phyloP scores from a whole-genome alignment of 2,113 vertebrate species.

The Ictalurus furcatus region DNA sequence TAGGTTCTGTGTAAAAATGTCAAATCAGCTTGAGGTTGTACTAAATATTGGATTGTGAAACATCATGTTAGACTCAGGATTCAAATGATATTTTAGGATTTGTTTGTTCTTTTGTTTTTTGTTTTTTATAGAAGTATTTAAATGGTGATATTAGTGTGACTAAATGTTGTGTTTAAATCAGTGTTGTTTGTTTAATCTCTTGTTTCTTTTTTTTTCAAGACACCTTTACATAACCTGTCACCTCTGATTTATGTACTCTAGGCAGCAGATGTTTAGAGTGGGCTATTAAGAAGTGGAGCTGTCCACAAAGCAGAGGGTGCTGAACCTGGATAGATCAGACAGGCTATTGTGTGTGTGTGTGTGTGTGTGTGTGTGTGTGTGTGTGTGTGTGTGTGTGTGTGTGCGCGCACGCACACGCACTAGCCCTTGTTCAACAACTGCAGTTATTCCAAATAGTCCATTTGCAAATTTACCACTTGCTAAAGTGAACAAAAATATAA shows the following conservation, averaged over 20 bases:
- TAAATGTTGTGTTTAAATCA: not conserved
- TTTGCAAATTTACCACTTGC: conserved; percentile 31
- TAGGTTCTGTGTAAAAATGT: conserved; percentile 24
- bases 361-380: conserved; percentile 9
- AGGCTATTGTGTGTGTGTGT: not conserved
- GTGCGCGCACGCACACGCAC: too few relatives aligned
- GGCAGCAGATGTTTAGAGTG: conserved; percentile 16
- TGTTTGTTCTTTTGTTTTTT: not conserved
- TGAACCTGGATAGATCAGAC: conserved; percentile 34
- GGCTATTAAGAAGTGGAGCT: conserved; percentile 26
- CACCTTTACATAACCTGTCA: not conserved
- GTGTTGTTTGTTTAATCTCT: not conserved
- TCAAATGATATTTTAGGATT: conserved; percentile 1
- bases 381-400: not conserved
- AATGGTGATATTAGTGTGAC: not conserved
- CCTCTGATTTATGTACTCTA: not conserved
- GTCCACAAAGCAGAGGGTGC: conserved; percentile 43
- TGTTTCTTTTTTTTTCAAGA: not conserved
- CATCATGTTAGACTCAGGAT: not conserved
- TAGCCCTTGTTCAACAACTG: conserved; percentile 45
- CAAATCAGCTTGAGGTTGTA: conserved; percentile 8
- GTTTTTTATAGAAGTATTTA: not conserved
- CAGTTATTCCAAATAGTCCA: conserved; percentile 49
- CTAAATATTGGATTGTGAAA: conserved; percentile 24
- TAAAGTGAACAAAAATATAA: conserved; percentile 47